These are phyloP conservation scores for Hippocampus barbouri DNA, from an alignment of 2,113 vertebrate genomes.

Conservation along the genomic window DNA sequence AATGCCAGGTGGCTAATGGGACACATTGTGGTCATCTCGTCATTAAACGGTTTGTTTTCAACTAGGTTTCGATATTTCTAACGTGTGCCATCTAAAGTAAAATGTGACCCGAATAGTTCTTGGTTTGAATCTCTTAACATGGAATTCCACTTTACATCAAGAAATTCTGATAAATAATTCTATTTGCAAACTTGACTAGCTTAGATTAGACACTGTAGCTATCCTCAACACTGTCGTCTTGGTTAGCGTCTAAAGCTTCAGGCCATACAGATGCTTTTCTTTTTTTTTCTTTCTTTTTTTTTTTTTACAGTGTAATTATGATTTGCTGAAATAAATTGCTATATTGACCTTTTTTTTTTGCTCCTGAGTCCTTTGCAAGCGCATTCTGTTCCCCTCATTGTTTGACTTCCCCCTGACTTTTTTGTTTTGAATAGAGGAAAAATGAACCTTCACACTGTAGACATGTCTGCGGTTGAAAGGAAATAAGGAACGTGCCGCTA, in stretches of 20 bases:
- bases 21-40: background rate
- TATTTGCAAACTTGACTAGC: constrained; percentile 41
- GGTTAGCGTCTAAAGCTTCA: constrained; percentile 50
- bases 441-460: background rate
- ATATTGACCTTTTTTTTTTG: constrained; percentile 81
- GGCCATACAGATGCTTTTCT: constrained; percentile 60
- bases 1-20: background rate
- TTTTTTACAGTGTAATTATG: constrained; percentile 96
- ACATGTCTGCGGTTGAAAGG: background rate
- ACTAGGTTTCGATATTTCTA: background rate
- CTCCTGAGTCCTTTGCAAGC: background rate
- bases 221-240: constrained; percentile 48
- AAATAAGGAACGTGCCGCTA: background rate
- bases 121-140: constrained; percentile 27
- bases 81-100: background rate
- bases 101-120: background rate
- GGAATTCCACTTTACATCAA: constrained; percentile 45
- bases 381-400: background rate
- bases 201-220: constrained; percentile 54
- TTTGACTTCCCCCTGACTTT: constrained; percentile 18
- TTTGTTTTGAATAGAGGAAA: background rate
- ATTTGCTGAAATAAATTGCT: constrained; percentile 94
- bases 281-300: constrained; percentile 77
- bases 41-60: background rate
- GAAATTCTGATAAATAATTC: constrained; percentile 14